phyloP scores from a whole-genome alignment of 2,113 vertebrate genomes.

The Hiodon alosoides region DNA sequence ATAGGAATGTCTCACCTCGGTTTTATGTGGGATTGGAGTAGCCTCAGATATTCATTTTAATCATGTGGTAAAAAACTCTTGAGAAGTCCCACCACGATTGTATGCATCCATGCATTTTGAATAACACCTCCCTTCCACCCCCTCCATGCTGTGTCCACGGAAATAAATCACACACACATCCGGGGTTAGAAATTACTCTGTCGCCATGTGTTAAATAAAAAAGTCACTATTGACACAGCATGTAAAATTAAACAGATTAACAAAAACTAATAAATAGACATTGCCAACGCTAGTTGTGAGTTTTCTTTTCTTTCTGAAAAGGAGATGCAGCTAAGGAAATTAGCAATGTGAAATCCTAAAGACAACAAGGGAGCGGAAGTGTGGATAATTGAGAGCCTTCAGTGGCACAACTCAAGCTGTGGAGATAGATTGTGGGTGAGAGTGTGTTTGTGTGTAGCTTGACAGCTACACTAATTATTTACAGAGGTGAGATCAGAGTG shows the following conservation, averaged over 20 bases:
- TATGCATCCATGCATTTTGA: constrained; percentile 52
- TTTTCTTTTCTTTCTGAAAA: constrained; percentile 31
- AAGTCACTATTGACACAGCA: constrained; percentile 57
- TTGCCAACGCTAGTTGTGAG: constrained; percentile 32
- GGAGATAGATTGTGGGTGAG: constrained; percentile 23
- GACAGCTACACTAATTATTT: constrained; percentile 38
- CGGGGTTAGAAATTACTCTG: constrained; percentile 10
- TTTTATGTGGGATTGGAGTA: not conserved
- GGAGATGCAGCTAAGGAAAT: not conserved
- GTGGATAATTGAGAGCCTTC: constrained; percentile 12
- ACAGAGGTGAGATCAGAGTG: constrained; percentile 26
- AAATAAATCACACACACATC: constrained; percentile 34
- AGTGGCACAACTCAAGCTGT: not conserved
- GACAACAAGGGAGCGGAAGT: not conserved
- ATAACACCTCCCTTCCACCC: constrained; percentile 37
- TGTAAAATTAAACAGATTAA: constrained; percentile 59
- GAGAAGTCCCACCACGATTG: constrained; percentile 44
- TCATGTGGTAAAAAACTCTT: constrained; percentile 25
- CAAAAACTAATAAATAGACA: constrained; percentile 34
- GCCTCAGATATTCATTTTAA: constrained; percentile 48
- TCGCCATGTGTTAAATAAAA: constrained; percentile 37
- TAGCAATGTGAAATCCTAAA: too few relatives aligned
- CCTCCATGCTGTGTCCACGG: constrained; percentile 32
- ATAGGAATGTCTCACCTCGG: too few relatives aligned
- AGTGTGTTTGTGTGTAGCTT: constrained; percentile 25